Evolutionary conservation across 1,140 invertebrate species (phyloP), one percentile per base, ranked within the genome.

Genomic region (Pseudomyrmex gracilis): DNA sequence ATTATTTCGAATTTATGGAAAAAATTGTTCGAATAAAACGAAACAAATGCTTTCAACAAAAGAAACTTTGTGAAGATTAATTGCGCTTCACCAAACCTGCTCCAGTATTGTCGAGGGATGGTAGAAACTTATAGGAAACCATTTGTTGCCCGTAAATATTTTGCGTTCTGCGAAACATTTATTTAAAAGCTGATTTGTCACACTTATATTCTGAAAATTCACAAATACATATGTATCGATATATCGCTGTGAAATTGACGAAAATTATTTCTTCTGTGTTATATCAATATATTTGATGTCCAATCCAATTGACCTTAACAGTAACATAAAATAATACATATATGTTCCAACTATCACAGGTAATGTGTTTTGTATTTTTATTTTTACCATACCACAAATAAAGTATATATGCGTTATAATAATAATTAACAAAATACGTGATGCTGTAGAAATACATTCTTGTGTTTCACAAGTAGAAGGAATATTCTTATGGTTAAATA

Each of bases 321-420:
- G 66, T 80, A 80, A 80, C 66, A 80, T 80, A 80, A 34, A 34
- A 78, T 78, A 80, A 80, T 80, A 80, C 66, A 80, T 80, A 80
- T 70, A 80, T 80, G 43, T 71, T 58, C 53, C 66, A 80, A 80
- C 17, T 71, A 80, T 80, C 45, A 80, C 76, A 58, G 66, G 76
- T 12, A 80, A 34, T 34, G 34, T 34, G 76, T 80, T 80, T 80
- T 80, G 76, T 71, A 80, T 12, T 71, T 80, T 71, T 66, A 80
- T 70, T 80, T 80, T 80, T 34, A 34, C 76, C 76, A 71, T 71
- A 80, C 76, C 76, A 34, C 4, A 80, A 80, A 80, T 71, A 43
- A 80, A 80, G 71, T 58, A 47, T 58, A 47, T 15, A 47, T 45
- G 34, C 34, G 34, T 34, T 34, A 34, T 34, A 34, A 34, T 77